phyloP scores from a whole-genome alignment of 2,113 vertebrate species.

The Megaceryle maxima region DNA sequence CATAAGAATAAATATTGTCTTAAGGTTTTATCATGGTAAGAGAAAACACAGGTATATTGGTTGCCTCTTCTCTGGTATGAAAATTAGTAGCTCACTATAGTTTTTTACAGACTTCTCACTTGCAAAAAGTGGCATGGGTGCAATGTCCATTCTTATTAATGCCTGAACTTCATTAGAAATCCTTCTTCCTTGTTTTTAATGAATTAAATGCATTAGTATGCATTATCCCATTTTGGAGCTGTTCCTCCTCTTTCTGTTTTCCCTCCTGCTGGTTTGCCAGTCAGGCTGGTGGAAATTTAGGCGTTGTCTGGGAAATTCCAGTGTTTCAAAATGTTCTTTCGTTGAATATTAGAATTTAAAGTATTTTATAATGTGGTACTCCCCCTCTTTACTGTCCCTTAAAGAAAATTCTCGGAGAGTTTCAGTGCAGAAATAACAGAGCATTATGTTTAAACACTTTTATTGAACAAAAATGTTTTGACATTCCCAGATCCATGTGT shows the following conservation, averaged over 20 bases:
- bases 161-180: not conserved
- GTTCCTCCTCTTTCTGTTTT: not conserved
- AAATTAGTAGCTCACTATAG: not conserved
- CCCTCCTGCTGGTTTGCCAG: not conserved
- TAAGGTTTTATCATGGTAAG: not conserved
- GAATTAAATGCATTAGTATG: not conserved
- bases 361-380: not conserved
- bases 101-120: not conserved
- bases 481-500: not conserved
- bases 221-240: not conserved
- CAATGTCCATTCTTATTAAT: not conserved
- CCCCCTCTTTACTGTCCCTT: not conserved
- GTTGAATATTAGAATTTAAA: not conserved
- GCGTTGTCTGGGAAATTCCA: not conserved
- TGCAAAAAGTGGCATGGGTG: not conserved
- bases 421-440: not conserved
- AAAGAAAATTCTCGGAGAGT: not conserved
- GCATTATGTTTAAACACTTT: not conserved
- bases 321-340: not conserved
- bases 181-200: not conserved
- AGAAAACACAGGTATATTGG: not conserved
- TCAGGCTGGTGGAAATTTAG: not conserved
- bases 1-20: not conserved
- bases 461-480: slow-evolving; percentile 1
- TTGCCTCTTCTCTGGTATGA: not conserved